These are phyloP conservation scores for Macrobrachium rosenbergii DNA, from an alignment of 1,140 invertebrate species.

Conservation along the genomic window DNA sequence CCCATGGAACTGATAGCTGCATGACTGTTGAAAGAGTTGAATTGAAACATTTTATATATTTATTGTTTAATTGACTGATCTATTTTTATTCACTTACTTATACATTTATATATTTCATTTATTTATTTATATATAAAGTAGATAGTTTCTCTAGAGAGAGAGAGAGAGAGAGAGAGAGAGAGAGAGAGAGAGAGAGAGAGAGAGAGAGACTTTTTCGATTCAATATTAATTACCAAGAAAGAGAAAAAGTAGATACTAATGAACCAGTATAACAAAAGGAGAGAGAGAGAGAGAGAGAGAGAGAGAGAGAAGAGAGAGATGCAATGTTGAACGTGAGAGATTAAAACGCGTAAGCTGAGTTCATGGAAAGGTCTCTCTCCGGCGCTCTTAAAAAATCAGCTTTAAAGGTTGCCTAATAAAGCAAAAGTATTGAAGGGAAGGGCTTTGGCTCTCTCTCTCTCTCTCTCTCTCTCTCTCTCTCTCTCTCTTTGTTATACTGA, in stretches of 20 bases:
- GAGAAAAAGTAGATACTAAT: background rate
- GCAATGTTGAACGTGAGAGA: background rate
- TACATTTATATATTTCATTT: too few relatives aligned
- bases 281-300: background rate
- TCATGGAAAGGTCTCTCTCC: too few relatives aligned
- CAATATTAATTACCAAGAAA: background rate
- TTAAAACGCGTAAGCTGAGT: background rate
- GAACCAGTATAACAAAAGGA: background rate
- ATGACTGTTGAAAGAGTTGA: too few relatives aligned
- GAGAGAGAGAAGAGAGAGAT: background rate
- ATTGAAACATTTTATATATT: too few relatives aligned
- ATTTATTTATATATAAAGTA: too few relatives aligned
- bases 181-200: background rate
- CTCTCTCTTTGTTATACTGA: too few relatives aligned
- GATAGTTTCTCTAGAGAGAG: too few relatives aligned
- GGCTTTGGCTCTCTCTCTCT: background rate
- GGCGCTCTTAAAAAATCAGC: background rate
- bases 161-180: background rate
- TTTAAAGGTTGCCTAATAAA: background rate
- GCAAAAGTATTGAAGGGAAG: background rate
- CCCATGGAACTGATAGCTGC: too few relatives aligned
- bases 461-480: background rate
- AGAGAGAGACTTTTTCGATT: background rate
- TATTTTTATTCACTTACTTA: too few relatives aligned
- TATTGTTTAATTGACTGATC: too few relatives aligned